Evolutionary conservation across 2,888 invertebrate genomes (phyloP), one percentile per base, ranked within the genome.

Genomic region (Zygogramma bicolorata): DNA sequence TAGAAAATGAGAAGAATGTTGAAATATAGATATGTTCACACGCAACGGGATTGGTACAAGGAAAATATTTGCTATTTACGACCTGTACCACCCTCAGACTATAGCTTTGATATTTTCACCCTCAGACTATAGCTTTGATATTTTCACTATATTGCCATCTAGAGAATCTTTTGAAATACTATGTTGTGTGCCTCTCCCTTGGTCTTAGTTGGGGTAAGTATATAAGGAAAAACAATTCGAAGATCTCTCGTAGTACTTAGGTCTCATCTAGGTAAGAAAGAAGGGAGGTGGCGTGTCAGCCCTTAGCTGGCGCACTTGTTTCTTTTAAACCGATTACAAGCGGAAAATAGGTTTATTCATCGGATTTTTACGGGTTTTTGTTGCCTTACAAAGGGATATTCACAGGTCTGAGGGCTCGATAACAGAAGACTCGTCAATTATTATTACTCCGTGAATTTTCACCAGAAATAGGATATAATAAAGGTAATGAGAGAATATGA

Each of bases 291-390:
- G 65, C 18, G 65, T 29, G 58, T 72, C 59, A 42, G 66, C 61
- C 49, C 40, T 68, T 46, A 27, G 66, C 71, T 71, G 74, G 76
- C 70, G 76, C 80, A 81, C 80, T 80, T 79, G 79, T 81, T 80
- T 77, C 75, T 73, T 73, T 67, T 82, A 82, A 82, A 81, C 81
- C 81, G 82, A 81, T 82, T 82, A 82, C 75, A 77, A 68, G 72
- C 66, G 72, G 76, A 79, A 80, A 80, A 79, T 78, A 78, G 78
- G 76, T 78, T 75, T 77, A 77, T 80, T 81, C 77, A 75, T 72
- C 65, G 46, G 80, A 79, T 80, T 81, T 80, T 81, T 79, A 63
- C 76, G 76, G 77, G 76, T 79, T 77, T 76, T 78, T 60, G 60
- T 60, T 53, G 59, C 65, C 63, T 49, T 22, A 60, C n/a, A 40